Conservation (phyloP, 2,888 invertebrate genomes). For the Lepidocyrtoides sp. region DNA sequence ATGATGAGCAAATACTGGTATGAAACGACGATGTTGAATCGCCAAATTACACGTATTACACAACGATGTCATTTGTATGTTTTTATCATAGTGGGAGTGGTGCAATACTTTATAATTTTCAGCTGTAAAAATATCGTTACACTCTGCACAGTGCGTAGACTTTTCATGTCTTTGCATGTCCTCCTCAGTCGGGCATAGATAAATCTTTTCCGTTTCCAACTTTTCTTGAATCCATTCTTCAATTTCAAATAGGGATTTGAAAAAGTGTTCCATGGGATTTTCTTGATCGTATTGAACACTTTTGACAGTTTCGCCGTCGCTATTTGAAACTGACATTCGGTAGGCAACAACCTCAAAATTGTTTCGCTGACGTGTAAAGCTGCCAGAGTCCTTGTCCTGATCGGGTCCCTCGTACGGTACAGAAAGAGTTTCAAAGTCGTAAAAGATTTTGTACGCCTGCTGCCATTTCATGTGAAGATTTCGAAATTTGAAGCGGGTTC, state of each 20-base stretch:
- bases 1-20: neutral
- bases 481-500: neutral
- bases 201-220: neutral
- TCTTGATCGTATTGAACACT: neutral
- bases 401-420: neutral
- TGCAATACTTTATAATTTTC: neutral
- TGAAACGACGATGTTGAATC: neutral
- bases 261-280: slow-evolving; percentile 29
- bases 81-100: neutral
- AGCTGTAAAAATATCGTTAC: neutral
- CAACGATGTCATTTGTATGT: neutral
- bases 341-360: neutral
- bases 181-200: neutral
- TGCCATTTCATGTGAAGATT: neutral
- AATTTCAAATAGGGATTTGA: neutral
- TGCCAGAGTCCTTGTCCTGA: neutral
- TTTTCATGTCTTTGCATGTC: neutral
- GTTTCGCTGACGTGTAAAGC: neutral
- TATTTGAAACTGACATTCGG: neutral
- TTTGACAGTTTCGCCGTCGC: neutral
- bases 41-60: slow-evolving; percentile 14
- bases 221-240: neutral
- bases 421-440: neutral
- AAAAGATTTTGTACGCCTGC: neutral
- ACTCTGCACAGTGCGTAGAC: neutral